A percentile compares a stretch with the other conserved stretches of the same genome.
Evolutionary conservation across 2,888 invertebrate genomes (phyloP).

Genomic region (Buathra laborator): DNA sequence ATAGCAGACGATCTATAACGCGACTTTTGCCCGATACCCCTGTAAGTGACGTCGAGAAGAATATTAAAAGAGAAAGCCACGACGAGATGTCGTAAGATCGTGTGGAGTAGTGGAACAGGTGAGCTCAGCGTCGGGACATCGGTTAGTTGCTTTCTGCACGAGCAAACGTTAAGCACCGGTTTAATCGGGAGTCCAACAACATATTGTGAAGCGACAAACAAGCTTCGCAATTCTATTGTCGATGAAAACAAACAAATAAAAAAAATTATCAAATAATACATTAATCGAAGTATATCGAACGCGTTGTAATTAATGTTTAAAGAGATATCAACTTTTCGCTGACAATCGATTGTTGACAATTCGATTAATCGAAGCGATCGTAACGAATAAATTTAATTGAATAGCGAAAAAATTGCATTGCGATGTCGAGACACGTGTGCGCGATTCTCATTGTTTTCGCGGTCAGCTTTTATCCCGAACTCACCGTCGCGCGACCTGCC

Average conservation of each 20-base stretch:
- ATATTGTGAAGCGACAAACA: not conserved
- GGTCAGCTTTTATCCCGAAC: conserved; percentile 57
- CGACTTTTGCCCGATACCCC: conserved; percentile 53
- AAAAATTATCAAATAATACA: not conserved
- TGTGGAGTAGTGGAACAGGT: conserved; percentile 52
- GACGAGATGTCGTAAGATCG: conserved; percentile 75
- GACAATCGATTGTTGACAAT: conserved; percentile 1
- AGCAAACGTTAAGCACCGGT: conserved; percentile 33
- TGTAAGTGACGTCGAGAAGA: conserved; percentile 61
- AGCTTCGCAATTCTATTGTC: conserved; percentile 7
- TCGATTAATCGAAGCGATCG: not conserved
- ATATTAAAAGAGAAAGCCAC: conserved; percentile 79
- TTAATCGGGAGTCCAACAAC: conserved; percentile 24
- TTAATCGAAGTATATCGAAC: not conserved
- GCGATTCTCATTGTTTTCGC: conserved; percentile 54
- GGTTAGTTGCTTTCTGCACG: conserved; percentile 71
- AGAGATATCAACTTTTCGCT: not conserved
- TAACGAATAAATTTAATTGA: not conserved
- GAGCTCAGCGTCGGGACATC: conserved; percentile 56
- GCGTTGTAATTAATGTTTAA: not conserved
- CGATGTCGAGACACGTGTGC: conserved; percentile 43
- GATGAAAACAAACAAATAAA: not conserved
- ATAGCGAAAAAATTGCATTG: not conserved
- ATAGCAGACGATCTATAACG: conserved; percentile 45
- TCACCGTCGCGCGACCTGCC: conserved; percentile 71